phyloP scores from a whole-genome alignment of 2,797 vertebrate species.

The Strix occidentalis region DNA sequence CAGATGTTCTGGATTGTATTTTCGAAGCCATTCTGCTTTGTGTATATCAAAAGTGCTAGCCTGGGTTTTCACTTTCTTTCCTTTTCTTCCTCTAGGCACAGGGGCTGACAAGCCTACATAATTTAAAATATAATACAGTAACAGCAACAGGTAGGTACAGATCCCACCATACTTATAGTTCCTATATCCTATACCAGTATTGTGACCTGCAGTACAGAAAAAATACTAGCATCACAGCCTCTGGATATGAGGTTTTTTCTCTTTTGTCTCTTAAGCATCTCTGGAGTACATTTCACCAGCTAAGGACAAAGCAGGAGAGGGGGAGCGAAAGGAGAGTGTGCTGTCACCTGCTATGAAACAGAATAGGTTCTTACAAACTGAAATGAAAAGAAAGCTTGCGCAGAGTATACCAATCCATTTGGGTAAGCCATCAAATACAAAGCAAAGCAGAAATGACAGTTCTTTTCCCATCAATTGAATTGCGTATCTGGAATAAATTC shows the following conservation, averaged over 20 bases:
- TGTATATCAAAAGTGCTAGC: slow-evolving; percentile 98
- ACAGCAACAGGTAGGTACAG: neutral
- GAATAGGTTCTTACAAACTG: accelerated
- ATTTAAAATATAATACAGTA: neutral
- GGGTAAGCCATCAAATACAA: neutral
- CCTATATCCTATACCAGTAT: neutral
- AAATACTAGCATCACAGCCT: neutral
- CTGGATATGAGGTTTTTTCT: accelerated
- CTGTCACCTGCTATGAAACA: neutral
- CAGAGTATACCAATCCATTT: neutral
- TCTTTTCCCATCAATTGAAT: neutral
- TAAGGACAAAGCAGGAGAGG: neutral
- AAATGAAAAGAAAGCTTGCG: neutral
- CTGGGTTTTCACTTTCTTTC: slow-evolving; percentile 97
- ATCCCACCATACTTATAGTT: neutral
- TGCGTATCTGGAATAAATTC: neutral
- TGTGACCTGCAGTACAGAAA: neutral
- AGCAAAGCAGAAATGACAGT: neutral
- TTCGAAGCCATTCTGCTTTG: slow-evolving; percentile 98
- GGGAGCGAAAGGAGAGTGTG: neutral
- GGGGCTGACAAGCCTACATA: slow-evolving; percentile 91
- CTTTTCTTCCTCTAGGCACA: slow-evolving; percentile 95
- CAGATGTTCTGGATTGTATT: slow-evolving; percentile 97
- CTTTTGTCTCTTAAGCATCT: neutral
- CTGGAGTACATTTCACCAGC: neutral